Percentiles rank a stretch among this genome's conserved stretches.
Evolutionary conservation across 2,888 invertebrate genomes (phyloP).

Genomic region (Oxystoma pomonae): DNA sequence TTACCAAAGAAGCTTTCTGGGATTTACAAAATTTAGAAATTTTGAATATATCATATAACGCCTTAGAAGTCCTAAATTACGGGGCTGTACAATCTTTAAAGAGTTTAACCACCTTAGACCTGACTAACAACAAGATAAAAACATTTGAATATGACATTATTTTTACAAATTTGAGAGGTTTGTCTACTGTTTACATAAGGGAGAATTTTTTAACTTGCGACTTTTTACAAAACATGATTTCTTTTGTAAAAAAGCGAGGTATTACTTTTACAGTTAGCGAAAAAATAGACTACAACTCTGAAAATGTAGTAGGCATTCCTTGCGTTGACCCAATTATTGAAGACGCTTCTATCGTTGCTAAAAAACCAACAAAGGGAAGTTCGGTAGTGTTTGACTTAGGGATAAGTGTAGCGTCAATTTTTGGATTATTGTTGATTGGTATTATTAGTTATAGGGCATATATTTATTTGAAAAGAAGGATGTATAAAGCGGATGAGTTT

Average conservation of each 20-base stretch:
- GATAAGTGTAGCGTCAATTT: conserved; percentile 23
- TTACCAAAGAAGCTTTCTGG: conserved; percentile 29
- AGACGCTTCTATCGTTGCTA: conserved; percentile 3
- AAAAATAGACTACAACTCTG: conserved; percentile 34
- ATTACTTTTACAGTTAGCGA: conserved; percentile 39
- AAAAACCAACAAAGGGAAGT: conserved; percentile 7
- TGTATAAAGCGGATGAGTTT: conserved; percentile 39
- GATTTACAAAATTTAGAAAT: conserved; percentile 33
- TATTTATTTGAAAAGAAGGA: conserved; percentile 34
- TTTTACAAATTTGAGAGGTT: conserved; percentile 35
- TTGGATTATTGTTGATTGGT: conserved; percentile 24
- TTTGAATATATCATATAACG: conserved; percentile 41
- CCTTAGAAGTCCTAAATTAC: conserved; percentile 34
- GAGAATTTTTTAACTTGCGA: conserved; percentile 41
- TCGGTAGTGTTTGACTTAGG: conserved; percentile 21
- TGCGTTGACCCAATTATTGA: conserved; percentile 30
- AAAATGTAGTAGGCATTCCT: conserved; percentile 44
- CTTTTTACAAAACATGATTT: conserved; percentile 37
- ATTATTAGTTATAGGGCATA: conserved; percentile 31
- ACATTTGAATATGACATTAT: conserved; percentile 39
- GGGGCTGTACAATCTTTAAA: conserved; percentile 33
- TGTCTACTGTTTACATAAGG: conserved; percentile 39
- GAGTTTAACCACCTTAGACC: conserved; percentile 37
- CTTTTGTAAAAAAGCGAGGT: conserved; percentile 35
- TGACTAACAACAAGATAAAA: conserved; percentile 39